Percentiles rank a stretch among this genome's conserved stretches.
Evolutionary conservation across 2,888 invertebrate species (phyloP).

Genomic region (Apotomis capreana): DNA sequence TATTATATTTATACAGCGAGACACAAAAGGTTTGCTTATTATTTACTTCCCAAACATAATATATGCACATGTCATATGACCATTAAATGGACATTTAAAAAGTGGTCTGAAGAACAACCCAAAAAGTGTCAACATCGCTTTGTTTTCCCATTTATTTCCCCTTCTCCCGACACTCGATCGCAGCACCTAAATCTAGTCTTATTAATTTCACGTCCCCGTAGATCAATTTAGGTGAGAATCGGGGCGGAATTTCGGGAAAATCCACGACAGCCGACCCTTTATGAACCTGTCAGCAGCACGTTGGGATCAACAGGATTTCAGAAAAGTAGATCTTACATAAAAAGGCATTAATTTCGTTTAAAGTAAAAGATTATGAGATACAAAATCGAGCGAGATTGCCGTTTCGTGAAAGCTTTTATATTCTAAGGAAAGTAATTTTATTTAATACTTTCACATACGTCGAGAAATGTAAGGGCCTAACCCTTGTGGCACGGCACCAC

Average conservation of each 20-base stretch:
- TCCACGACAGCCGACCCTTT: conserved; percentile 26
- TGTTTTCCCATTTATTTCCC: conserved; percentile 1
- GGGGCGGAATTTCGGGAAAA: conserved; percentile 26
- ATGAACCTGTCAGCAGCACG: conserved; percentile 27
- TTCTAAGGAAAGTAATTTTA: no score
- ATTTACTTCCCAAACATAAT: no score
- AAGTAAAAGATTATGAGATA: not conserved
- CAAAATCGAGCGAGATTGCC: no score
- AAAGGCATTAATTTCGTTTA: conserved; percentile 5
- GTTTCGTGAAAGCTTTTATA: no score
- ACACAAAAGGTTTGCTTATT: no score
- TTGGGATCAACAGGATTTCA: conserved; percentile 15
- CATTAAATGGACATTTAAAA: no score
- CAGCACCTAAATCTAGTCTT: conserved; percentile 14
- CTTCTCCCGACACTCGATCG: not conserved
- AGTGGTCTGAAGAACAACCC: no score
- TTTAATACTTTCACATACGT: no score
- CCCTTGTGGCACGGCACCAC: no score
- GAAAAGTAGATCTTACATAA: conserved; percentile 19
- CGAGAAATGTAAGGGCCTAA: no score
- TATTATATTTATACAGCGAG: no score
- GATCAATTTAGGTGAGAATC: conserved; percentile 14
- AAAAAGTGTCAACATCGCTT: not conserved
- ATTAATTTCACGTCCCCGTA: conserved; percentile 21
- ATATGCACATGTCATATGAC: no score